Evolutionary conservation across 2,797 vertebrate species (phyloP), one percentile per base, ranked within the genome.

Genomic region (Alfaro cultratus): DNA sequence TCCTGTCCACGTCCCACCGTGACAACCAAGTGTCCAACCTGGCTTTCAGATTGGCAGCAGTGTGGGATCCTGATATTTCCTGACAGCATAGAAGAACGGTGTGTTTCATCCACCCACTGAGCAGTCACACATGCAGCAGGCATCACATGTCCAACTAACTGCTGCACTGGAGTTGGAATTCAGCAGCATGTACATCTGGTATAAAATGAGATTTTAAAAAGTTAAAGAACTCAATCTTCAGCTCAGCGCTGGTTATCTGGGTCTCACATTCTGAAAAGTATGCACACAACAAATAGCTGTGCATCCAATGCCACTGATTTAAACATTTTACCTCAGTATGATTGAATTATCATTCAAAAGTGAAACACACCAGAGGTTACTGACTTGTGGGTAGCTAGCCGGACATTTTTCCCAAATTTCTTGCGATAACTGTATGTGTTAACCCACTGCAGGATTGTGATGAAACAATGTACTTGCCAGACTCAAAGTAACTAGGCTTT

Each of bases 91-190:
- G 16, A 49, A 73, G 29, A n/a, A 31, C 5, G 12, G 41, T 31
- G 46, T 47, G 26, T 46, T 39, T 46, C 26, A 47, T 29, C 70
- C 45, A 73, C 70, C 70, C 45, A 31, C 45, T 47, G n/a, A 73
- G 45, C n/a, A 73, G 41, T 47, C 45, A 73, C n/a, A 46, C 26
- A 73, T 73, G n/a, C 70, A 73, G 45, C 70, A 29, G n/a, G 43
- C 23, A 73, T 73, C 45, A 71, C 21, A 71, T 71, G 41, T 71
- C 68, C 39, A 45, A 45, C 70, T 73, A 31, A 73, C 29, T 73
- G 70, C 45, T 47, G 43, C 43, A 73, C 29, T 73, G 15, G 7
- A 31, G 46, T 46, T 34, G n/a, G 70, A 45, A 11, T 47, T 46
- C 70, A 47, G n/a, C 13, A 29, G 5, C 43, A 46, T 47, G 70